A percentile compares a stretch with the other conserved stretches of the same genome.
Conservation (phyloP, 2,888 invertebrate species). For the Amiota mariae region DNA sequence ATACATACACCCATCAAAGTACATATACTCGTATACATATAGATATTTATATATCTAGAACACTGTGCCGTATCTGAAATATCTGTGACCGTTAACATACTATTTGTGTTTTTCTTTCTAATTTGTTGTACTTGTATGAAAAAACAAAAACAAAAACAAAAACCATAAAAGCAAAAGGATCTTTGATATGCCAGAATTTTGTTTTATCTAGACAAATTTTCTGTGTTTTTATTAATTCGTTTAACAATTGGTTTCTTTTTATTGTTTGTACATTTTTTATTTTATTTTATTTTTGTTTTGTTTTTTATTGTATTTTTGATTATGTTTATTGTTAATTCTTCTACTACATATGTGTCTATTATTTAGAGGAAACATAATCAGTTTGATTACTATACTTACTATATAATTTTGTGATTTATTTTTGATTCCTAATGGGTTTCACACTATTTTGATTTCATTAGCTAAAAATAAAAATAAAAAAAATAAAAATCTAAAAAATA, state of each 20-base stretch:
- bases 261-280: conserved; percentile 55
- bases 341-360: conserved; percentile 33
- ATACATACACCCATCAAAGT: conserved; percentile 36
- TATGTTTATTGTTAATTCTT: conserved; percentile 40
- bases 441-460: conserved; percentile 35
- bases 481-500: not conserved
- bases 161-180: not conserved
- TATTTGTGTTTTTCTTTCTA: conserved; percentile 15
- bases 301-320: conserved; percentile 48
- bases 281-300: too few species aligned
- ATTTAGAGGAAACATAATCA: conserved; percentile 31
- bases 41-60: not conserved
- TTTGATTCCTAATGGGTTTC: conserved; percentile 10
- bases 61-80: conserved; percentile 9
- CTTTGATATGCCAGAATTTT: not conserved
- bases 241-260: conserved; percentile 58
- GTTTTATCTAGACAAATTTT: not conserved
- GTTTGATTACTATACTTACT: not conserved
- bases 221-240: conserved; percentile 29
- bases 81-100: conserved; percentile 17
- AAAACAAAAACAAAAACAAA: conserved; percentile 1
- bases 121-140: conserved; percentile 21
- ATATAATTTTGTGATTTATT: conserved; percentile 24
- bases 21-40: conserved; percentile 37
- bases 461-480: not conserved